phyloP scores from a whole-genome alignment of 2,888 invertebrate species.

The Neoitamus cyanurus region DNA sequence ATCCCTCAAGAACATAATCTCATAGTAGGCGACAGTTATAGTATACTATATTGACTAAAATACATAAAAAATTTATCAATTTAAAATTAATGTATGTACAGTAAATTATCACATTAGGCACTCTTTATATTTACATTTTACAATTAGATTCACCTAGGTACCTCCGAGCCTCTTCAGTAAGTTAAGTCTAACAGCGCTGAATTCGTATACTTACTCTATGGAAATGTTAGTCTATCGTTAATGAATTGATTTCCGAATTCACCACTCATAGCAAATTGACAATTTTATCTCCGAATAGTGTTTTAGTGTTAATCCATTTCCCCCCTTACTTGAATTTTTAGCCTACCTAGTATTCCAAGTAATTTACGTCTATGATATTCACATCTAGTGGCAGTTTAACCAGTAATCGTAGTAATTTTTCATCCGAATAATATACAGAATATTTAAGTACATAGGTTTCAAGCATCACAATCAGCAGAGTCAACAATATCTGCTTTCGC shows the following conservation, averaged over 20 bases:
- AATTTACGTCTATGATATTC: neutral
- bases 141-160: neutral
- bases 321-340: neutral
- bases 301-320: neutral
- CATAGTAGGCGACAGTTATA: neutral
- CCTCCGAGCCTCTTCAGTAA: neutral
- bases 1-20: neutral
- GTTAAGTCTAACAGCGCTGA: neutral
- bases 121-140: constrained; percentile 47
- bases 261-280: constrained; percentile 4
- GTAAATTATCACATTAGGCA: constrained; percentile 51
- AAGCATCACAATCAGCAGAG: constrained; percentile 23
- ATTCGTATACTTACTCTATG: constrained; percentile 13
- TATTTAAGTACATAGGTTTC: constrained; percentile 2
- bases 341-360: neutral
- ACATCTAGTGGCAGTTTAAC: constrained; percentile 14
- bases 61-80: constrained; percentile 31
- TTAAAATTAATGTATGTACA: constrained; percentile 33
- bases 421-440: neutral
- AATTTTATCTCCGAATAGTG: neutral
- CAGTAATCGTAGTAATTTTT: neutral
- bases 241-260: neutral
- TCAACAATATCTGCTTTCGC: neutral
- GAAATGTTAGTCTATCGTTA: neutral
- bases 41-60: constrained; percentile 27